A percentile compares a stretch with the other conserved stretches of the same genome.
Evolutionary conservation across 2,888 invertebrate species (phyloP).

Genomic region (Drosophila pegasa): DNA sequence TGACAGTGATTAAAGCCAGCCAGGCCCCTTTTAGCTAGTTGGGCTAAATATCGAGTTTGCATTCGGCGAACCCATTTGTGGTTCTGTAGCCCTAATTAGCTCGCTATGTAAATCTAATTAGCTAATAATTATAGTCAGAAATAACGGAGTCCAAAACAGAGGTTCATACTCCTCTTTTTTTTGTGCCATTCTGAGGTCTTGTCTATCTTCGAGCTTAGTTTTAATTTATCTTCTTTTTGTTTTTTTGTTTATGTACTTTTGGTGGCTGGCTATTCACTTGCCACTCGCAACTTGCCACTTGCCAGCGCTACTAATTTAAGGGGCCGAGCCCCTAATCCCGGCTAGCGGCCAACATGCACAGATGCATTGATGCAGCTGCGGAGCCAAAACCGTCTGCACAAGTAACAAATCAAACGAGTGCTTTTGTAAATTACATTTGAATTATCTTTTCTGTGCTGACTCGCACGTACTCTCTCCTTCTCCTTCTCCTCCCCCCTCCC

Average conservation of each 20-base stretch:
- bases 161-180: slow-evolving; percentile 5
- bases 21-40: not conserved
- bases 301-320: slow-evolving; percentile 62
- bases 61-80: slow-evolving; percentile 21
- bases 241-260: slow-evolving; percentile 36
- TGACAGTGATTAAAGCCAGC: not conserved
- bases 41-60: slow-evolving; percentile 1
- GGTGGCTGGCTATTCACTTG: slow-evolving; percentile 28
- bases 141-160: slow-evolving; percentile 7
- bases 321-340: slow-evolving; percentile 8
- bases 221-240: not conserved
- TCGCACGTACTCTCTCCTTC: slow-evolving; percentile 1
- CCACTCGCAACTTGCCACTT: slow-evolving; percentile 24
- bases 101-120: slow-evolving; percentile 57
- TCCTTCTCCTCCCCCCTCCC: not conserved
- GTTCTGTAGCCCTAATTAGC: slow-evolving; percentile 64
- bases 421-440: slow-evolving; percentile 81
- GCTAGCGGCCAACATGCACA: slow-evolving; percentile 3
- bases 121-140: slow-evolving; percentile 51
- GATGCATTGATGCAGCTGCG: slow-evolving; percentile 24
- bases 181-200: not conserved
- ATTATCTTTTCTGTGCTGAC: slow-evolving; percentile 62
- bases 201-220: slow-evolving; percentile 1
- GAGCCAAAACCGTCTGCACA: slow-evolving; percentile 30
- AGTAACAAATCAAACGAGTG: slow-evolving; percentile 79